phyloP scores from a whole-genome alignment of 2,113 vertebrate species.

The Hippocampus zosterae region DNA sequence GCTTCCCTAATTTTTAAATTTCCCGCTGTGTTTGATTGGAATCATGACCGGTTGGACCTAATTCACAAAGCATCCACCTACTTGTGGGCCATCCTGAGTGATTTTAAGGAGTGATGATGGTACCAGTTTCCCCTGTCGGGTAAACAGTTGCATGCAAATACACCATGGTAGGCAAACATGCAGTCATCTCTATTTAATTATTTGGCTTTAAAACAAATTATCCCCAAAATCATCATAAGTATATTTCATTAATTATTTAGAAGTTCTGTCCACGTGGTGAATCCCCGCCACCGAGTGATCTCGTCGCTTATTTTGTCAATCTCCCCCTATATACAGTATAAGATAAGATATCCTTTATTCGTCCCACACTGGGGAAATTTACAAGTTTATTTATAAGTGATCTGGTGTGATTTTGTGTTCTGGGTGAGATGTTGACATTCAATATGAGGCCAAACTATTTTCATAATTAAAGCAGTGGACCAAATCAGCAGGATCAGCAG shows the following conservation, averaged over 20 bases:
- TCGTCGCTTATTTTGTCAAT: neutral
- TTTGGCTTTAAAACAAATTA: too few relatives aligned
- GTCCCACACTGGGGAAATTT: too few relatives aligned
- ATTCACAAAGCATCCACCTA: neutral
- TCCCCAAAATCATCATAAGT: too few relatives aligned
- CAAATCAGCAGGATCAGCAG: constrained; percentile 60
- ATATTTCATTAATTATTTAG: neutral
- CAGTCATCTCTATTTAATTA: too few relatives aligned
- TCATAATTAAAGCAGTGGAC: constrained; percentile 49
- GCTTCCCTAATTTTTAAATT: neutral
- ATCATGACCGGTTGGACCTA: neutral
- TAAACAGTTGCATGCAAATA: too few relatives aligned
- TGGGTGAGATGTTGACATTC: constrained; percentile 38
- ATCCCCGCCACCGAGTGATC: neutral
- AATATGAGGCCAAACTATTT: constrained; percentile 49
- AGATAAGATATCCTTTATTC: too few relatives aligned
- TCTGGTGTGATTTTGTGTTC: constrained; percentile 20
- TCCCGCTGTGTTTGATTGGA: neutral
- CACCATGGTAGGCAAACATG: too few relatives aligned
- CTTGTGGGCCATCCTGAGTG: neutral
- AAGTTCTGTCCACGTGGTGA: constrained; percentile 4
- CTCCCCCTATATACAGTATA: neutral
- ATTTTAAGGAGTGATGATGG: neutral
- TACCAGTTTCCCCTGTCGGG: too few relatives aligned
- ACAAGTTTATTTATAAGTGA: too few relatives aligned